phyloP scores from a whole-genome alignment of 1,140 invertebrate genomes.

The Octopus sinensis region DNA sequence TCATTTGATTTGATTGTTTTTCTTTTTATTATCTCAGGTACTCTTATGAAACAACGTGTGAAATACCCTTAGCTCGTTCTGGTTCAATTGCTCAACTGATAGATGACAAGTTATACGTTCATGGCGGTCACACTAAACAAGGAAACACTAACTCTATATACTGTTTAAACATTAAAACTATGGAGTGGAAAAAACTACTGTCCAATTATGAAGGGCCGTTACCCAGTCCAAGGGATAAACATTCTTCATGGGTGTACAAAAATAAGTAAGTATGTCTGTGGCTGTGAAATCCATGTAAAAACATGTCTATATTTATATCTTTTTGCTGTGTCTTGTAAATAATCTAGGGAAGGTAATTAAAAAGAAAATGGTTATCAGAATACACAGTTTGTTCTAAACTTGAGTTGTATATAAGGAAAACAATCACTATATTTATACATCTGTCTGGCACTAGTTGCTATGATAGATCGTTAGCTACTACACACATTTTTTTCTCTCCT shows the following conservation, averaged over 20 bases:
- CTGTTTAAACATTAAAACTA: slow-evolving; percentile 48
- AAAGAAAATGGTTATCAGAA: no score
- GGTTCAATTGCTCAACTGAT: slow-evolving; percentile 52
- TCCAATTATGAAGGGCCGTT: slow-evolving; percentile 22
- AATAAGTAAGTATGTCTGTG: slow-evolving; percentile 44
- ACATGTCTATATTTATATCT: no score
- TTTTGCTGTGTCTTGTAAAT: no score
- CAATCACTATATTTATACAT: no score
- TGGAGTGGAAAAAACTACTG: slow-evolving; percentile 45
- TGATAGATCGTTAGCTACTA: no score
- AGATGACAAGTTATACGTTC: slow-evolving; percentile 54
- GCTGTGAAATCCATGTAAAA: no score
- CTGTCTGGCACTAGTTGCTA: no score
- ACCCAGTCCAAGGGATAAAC: slow-evolving; percentile 58
- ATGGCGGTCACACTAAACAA: slow-evolving; percentile 52
- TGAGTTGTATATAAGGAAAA: no score
- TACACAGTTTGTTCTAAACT: no score
- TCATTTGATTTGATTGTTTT: not conserved
- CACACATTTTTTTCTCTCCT: no score
- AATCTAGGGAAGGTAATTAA: no score
- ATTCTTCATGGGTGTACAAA: slow-evolving; percentile 54
- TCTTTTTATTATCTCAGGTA: slow-evolving; percentile 28
- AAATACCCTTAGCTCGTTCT: slow-evolving; percentile 50
- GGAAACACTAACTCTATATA: slow-evolving; percentile 51
- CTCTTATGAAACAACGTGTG: slow-evolving; percentile 24